These are phyloP conservation scores for Heliothis peltigera DNA, from an alignment of 2,888 invertebrate species.

Conservation along the genomic window DNA sequence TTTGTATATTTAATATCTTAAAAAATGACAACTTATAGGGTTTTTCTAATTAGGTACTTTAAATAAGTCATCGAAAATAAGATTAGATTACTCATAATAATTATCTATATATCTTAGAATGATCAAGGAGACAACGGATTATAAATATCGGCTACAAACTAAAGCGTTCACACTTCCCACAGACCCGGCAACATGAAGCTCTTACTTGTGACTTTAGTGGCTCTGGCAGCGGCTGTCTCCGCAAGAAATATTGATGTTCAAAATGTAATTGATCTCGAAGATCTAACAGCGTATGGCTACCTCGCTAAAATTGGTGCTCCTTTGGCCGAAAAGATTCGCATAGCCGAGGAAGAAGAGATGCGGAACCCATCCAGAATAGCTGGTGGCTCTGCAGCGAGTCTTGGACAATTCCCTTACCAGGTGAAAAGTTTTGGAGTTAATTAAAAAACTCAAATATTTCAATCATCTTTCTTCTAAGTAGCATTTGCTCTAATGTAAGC, in stretches of 20 bases:
- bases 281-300: constrained; percentile 60
- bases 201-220: constrained; percentile 42
- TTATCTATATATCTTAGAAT: too few relatives aligned
- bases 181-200: constrained; percentile 44
- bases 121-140: too few relatives aligned
- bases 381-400: constrained; percentile 52
- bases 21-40: too few relatives aligned
- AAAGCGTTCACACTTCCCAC: not conserved
- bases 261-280: constrained; percentile 42
- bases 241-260: constrained; percentile 40
- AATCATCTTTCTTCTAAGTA: too few relatives aligned
- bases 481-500: too few relatives aligned
- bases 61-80: too few relatives aligned
- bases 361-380: constrained; percentile 55
- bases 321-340: constrained; percentile 55
- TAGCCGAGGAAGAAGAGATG: constrained; percentile 46
- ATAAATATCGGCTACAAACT: not conserved
- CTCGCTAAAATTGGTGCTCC: constrained; percentile 58
- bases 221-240: constrained; percentile 45
- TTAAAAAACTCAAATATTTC: too few relatives aligned
- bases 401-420: constrained; percentile 62
- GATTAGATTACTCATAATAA: too few relatives aligned
- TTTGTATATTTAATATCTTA: too few relatives aligned
- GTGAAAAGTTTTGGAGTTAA: too few relatives aligned
- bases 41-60: too few relatives aligned